Base-by-base conservation (phyloP, 2,113 vertebrate species). In the Candoia aspera region DNA sequence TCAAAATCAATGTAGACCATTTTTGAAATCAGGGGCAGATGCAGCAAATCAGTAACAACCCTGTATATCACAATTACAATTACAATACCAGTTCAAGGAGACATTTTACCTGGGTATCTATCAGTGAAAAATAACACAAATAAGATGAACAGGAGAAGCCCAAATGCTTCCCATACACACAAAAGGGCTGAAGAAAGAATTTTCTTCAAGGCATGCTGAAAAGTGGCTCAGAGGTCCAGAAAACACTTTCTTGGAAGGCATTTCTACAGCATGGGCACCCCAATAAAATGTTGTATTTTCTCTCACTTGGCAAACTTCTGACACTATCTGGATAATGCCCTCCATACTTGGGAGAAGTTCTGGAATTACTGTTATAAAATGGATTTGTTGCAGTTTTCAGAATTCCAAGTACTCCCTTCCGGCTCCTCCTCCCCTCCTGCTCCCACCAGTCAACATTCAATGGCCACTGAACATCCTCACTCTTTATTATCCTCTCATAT, bases 161-260 rank as follows among this genome's bases (percentile, higher is more conserved):
- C 6, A 10, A 17, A 42, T 37, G 88, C 8, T 42, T 42, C 42
- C 42, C 29, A 87, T 62, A 89, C 13, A 15, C 6, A 91, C 92
- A 60, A 89, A 94, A 95, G 37, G 24, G 8, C 42, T 42, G 33
- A 10, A 92, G 4, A 42, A n/a, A 92, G 73, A 49, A 42, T 62
- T 91, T 94, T 84, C 83, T 58, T 58, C 55, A 21, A 33, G 2
- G 3, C 33, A 19, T 37, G 19, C 10, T 58, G 55, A 37, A 37
- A 58, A 58, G 86, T n/a, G n/a, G 17, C 55, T 33, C 2, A 86
- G 53, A 4, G 9, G n/a, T 23, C n/a, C n/a, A 58, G 6, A 37
- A 12, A 12, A 26, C 10, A n/a, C 0, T 33, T 19, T 24, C 33
- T 42, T 33, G 29, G 55, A 11, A 87, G 86, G 86, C 11, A 4